Conservation (phyloP, 2,797 vertebrate genomes). For the Xenopus petersii region DNA sequence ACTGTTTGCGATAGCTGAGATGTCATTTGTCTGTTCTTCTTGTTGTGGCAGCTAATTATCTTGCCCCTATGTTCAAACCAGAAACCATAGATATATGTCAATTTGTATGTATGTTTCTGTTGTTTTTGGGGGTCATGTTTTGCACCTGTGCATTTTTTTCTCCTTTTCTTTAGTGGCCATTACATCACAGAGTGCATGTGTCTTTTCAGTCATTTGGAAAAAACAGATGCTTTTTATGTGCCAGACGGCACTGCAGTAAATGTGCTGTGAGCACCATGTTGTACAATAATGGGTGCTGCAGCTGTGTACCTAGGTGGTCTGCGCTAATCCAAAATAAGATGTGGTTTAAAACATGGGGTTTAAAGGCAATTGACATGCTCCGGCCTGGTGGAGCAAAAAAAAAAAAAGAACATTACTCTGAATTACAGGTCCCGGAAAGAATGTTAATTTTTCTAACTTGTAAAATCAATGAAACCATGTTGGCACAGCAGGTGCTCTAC, state of each 20-base stretch:
- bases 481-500: slow-evolving; percentile 6
- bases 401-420: neutral
- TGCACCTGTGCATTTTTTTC: neutral
- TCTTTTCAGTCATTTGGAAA: neutral
- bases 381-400: no score
- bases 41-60: no score
- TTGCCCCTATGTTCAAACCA: no score
- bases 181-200: neutral
- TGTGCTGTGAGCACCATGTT: neutral
- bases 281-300: neutral
- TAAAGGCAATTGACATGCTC: no score
- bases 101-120: no score
- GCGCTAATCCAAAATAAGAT: no score
- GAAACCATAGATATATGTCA: no score
- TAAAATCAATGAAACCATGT: neutral
- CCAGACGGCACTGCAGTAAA: neutral
- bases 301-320: neutral
- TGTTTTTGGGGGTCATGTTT: neutral
- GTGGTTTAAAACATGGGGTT: no score
- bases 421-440: neutral
- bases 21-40: no score
- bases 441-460: neutral
- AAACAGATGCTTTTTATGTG: slow-evolving; percentile 7
- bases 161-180: neutral
- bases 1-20: no score